Base-by-base conservation (phyloP, 2,797 vertebrate genomes). In the Sphenodon punctatus region DNA sequence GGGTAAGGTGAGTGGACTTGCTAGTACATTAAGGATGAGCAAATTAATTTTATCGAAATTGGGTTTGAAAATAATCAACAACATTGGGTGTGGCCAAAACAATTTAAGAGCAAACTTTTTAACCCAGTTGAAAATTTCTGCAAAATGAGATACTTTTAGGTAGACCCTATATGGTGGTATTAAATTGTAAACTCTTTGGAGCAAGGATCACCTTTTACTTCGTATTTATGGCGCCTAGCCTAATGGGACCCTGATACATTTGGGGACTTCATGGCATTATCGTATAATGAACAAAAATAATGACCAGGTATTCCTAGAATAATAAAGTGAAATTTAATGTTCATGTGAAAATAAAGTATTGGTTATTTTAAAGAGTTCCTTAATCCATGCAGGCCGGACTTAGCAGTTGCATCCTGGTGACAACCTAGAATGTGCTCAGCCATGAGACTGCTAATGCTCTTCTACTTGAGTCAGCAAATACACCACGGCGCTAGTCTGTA, bases 21-120 rank as follows among this genome's bases (percentile, higher is more conserved):
- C 27, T 15, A 4, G 65, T 61, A 34, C 65, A 46, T 4, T 41
- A 23, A 65, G 84, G 87, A 70, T 59, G 73, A 53, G 73, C 32
- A 60, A 42, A 63, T 13, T 3, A 2, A 19, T 86, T 5, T 36
- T 36, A 12, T 58, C 30, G 20, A 58, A 14, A 14, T 25, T 51
- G 3, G 46, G 48, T 4, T n/a, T 27, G n/a, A n/a, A n/a, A n/a
- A n/a, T n/a, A n/a, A n/a, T n/a, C n/a, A n/a, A n/a, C n/a, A n/a
- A n/a, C n/a, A n/a, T n/a, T n/a, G n/a, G n/a, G n/a, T n/a, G n/a
- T n/a, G n/a, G 12, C 61, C 75, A 43, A 36, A 61, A 13, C 25
- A 67, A 0, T 0, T 0, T 51, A 27, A 20, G 19, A 42, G 43
- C 22, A 34, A 53, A 10, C 39, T 13, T 68, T 82, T 80, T 23